Conservation (phyloP, 2,888 invertebrate species). For the Aspidiotus rigidus region DNA sequence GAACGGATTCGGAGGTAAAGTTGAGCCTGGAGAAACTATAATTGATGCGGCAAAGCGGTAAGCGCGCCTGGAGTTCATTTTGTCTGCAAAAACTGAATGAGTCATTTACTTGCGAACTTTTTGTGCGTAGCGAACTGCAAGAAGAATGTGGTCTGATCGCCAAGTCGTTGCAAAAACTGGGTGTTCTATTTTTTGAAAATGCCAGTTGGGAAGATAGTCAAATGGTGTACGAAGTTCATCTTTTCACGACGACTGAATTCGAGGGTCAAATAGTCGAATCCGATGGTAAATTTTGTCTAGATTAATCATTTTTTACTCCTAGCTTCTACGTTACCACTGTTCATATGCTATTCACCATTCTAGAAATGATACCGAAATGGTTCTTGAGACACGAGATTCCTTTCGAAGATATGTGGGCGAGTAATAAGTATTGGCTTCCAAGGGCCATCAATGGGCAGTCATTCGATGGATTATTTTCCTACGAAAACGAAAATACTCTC, state of each 20-base stretch:
- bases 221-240: background rate
- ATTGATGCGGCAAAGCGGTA: conserved; percentile 54
- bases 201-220: background rate
- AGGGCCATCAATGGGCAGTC: background rate
- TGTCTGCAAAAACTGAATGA: no score
- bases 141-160: conserved; percentile 6
- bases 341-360: background rate
- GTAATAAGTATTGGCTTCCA: conserved; percentile 2
- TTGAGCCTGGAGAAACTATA: conserved; percentile 56
- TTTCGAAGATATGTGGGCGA: background rate
- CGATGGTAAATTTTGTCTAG: background rate
- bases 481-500: background rate
- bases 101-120: background rate
- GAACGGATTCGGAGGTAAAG: conserved; percentile 75
- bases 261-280: conserved; percentile 2
- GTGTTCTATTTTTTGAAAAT: background rate
- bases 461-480: background rate
- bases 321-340: no score
- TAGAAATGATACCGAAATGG: conserved; percentile 7
- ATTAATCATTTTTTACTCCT: background rate
- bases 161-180: background rate
- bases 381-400: background rate
- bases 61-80: no score
- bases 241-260: background rate
- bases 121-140: background rate